Percentiles rank a stretch among this genome's conserved stretches.
phyloP scores from a whole-genome alignment of 1,140 invertebrate species.

The Magallana ariakensis region DNA sequence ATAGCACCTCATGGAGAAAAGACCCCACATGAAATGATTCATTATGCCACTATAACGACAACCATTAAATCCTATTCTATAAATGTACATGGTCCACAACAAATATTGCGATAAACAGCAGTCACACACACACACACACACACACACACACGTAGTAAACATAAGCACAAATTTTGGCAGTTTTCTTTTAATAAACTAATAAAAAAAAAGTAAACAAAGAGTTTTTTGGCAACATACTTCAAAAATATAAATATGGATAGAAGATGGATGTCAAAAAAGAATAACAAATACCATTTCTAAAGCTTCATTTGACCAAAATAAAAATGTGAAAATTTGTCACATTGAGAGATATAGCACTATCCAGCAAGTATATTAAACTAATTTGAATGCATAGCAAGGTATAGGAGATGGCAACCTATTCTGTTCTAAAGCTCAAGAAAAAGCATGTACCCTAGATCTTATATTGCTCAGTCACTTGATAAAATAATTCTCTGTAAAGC shows the following conservation, averaged over 20 bases:
- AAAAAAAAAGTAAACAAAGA: background rate
- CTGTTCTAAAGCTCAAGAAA: too few relatives aligned
- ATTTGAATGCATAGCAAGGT: too few relatives aligned
- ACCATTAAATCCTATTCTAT: background rate
- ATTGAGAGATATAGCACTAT: too few relatives aligned
- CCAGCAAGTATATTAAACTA: too few relatives aligned
- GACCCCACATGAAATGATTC: background rate
- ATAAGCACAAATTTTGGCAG: conserved; percentile 5
- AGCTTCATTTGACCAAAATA: too few relatives aligned
- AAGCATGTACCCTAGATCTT: too few relatives aligned
- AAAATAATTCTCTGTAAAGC: too few relatives aligned
- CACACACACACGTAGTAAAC: background rate
- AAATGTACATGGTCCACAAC: background rate
- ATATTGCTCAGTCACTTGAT: too few relatives aligned
- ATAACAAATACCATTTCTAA: too few relatives aligned
- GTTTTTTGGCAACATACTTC: background rate
- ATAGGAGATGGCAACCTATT: too few relatives aligned
- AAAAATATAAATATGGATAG: background rate
- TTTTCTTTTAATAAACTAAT: too few relatives aligned
- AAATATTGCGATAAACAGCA: background rate
- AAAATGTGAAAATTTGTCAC: too few relatives aligned
- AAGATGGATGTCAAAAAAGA: background rate
- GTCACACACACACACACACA: background rate
- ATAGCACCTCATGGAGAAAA: conserved; percentile 26
- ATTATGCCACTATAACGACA: conserved; percentile 15